Evolutionary conservation across 2,113 vertebrate genomes (phyloP), one percentile per base, ranked within the genome.

Genomic region (Leuciscus idus): DNA sequence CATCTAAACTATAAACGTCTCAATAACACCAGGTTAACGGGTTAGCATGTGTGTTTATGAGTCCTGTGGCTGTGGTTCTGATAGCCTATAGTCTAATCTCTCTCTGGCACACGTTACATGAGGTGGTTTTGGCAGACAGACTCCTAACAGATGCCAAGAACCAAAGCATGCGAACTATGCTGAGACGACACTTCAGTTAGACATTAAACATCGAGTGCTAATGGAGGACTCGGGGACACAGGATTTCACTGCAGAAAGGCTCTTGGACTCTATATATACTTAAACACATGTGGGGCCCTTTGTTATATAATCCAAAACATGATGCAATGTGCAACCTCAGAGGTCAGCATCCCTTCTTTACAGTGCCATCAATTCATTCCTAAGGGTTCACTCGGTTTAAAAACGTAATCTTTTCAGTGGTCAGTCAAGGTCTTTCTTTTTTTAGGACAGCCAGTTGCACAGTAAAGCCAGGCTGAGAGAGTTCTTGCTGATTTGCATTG

Each of bases 121-220:
- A 84, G 84, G 33, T 81, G 64, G 33, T 64, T 62, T 39, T 88
- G 52, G 26, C 52, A 59, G 68, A 13, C 3, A 26, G 61, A 61
- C 74, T 72, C 48, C 57, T 72, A 46, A 75, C 23, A 28, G 36
- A 46, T 46, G 52, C 46, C 43, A 57, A 62, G 68, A 78, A 52
- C 39, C 17, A 74, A 39, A 81, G 81, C 62, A 70, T 84, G 76
- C 36, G 23, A 48, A 59, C 73, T 39, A 84, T 68, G 64, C 28
- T 26, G 21, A 43, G 66, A n/a, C 17, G 12, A 36, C 10, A 74
- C 21, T 59, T 80, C 46, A 70, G 81, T 87, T 77, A 87, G 75
- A 76, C 33, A 89, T 89, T 87, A 89, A 87, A 76, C 55, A 30
- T 26, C 26, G 61, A 23, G 48, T 75, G 73, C 70, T 78, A 61